phyloP scores from a whole-genome alignment of 1,140 invertebrate species.

The Ceratosolen fusciceps region DNA sequence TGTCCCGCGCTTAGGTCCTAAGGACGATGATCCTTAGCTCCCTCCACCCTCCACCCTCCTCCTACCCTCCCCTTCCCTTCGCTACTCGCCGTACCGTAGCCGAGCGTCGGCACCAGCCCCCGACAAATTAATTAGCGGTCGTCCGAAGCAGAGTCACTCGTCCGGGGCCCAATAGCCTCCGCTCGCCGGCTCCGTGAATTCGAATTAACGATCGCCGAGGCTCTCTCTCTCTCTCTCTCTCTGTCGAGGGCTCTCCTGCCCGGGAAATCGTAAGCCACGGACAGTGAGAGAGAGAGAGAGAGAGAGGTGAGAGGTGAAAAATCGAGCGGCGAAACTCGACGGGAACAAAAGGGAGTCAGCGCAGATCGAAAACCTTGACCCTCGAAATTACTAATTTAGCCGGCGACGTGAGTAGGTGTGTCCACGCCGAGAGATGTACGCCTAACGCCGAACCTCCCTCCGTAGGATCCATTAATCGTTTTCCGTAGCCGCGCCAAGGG shows the following conservation, averaged over 20 bases:
- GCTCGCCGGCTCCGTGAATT: neutral
- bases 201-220: neutral
- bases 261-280: neutral
- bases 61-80: neutral
- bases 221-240: slow-evolving; percentile 10
- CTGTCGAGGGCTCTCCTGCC: neutral
- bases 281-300: neutral
- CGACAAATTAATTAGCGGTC: neutral
- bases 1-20: too few species aligned
- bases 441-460: neutral
- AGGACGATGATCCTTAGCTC: neutral
- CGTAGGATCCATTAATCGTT: slow-evolving; percentile 36
- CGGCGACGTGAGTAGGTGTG: slow-evolving; percentile 30
- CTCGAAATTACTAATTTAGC: slow-evolving; percentile 29
- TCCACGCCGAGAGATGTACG: slow-evolving; percentile 35
- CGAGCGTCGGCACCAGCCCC: too few species aligned
- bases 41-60: neutral
- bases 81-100: neutral
- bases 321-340: slow-evolving; percentile 13
- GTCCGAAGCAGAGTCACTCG: too few species aligned
- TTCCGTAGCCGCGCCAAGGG: neutral
- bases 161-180: too few species aligned
- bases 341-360: neutral
- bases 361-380: slow-evolving; percentile 15
- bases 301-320: slow-evolving; percentile 9